Evolutionary conservation across 2,797 vertebrate species (phyloP), one percentile per base, ranked within the genome.

Genomic region (Sebastes matsubarae): DNA sequence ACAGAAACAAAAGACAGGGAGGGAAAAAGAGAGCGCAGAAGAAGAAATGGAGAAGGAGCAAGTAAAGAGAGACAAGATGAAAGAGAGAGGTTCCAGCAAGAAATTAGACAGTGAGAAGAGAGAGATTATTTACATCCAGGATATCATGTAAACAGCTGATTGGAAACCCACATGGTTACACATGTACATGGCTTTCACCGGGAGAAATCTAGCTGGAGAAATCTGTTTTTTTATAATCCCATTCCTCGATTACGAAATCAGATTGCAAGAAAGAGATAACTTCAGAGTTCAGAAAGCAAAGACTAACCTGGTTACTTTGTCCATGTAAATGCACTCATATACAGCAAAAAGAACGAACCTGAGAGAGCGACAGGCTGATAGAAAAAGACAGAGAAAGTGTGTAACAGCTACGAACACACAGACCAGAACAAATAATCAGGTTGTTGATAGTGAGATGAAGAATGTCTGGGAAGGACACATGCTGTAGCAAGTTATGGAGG

Each of bases 351-450:
- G 9, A 58, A 57, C 0, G 46, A 50, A 50, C 46, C 46, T 32
- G 32, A 82, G 38, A 77, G 38, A 68, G 7, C 22, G 4, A 57
- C 25, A 36, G 29, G 10, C 61, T 25, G 2, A 74, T 4, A 18
- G 24, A 54, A 10, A 65, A 22, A 72, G 38, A 81, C 29, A 65
- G 10, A 32, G 46, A 34, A 18, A 85, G 52, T 55, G 6, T 58
- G 66, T 72, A 65, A 80, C 7, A 42, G 30, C 58, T 34, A 74
- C 29, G 75, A 75, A 82, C 75, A 83, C 64, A 58, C 24, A 59
- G 59, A 75, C 61, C 57, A 68, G 76, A 84, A 73, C 58, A 79
- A 80, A 85, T 79, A 14, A 78, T 68, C 80, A 4, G 63, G 80
- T 63, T 64, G 78, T n/a, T 46, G 67, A 70, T 58, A 46, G 32